A percentile compares a stretch with the other conserved stretches of the same genome.
Evolutionary conservation across 2,113 vertebrate genomes (phyloP).

Genomic region (Neolamprologus falcicula): DNA sequence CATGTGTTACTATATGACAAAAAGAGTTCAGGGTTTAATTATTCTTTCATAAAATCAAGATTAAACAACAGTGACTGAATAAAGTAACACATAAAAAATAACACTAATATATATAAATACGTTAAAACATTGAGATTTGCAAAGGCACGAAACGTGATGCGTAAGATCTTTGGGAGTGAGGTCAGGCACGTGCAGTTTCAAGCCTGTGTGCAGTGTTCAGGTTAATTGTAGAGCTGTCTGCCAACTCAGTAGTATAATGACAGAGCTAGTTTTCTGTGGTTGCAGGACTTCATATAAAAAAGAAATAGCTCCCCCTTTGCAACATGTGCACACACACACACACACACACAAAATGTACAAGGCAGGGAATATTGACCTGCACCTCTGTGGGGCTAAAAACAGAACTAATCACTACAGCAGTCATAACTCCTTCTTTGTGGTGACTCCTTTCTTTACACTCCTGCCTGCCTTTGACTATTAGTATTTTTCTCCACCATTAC

Average conservation of each 20-base stretch:
- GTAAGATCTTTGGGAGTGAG: not conserved
- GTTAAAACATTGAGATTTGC: not conserved
- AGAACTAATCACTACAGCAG: constrained; percentile 62
- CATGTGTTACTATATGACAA: not conserved
- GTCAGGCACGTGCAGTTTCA: not conserved
- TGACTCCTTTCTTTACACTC: constrained; percentile 30
- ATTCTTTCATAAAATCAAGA: not conserved
- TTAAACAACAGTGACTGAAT: not conserved
- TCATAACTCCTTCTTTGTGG: constrained; percentile 60
- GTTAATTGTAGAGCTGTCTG: constrained; percentile 64
- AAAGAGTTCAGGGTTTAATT: not conserved
- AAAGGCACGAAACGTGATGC: not conserved
- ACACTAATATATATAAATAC: not conserved
- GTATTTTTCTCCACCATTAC: constrained; percentile 60
- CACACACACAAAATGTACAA: not conserved
- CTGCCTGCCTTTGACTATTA: constrained; percentile 18
- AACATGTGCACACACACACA: not conserved
- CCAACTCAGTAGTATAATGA: constrained; percentile 57
- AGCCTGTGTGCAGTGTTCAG: constrained; percentile 15
- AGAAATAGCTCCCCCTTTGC: not conserved
- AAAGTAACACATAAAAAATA: not conserved
- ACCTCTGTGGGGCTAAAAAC: constrained; percentile 65
- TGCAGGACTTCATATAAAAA: constrained; percentile 22
- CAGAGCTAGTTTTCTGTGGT: constrained; percentile 39
- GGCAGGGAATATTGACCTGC: constrained; percentile 67